Evolutionary conservation across 2,113 vertebrate genomes (phyloP), one percentile per base, ranked within the genome.

Genomic region (Tamias sibiricus): DNA sequence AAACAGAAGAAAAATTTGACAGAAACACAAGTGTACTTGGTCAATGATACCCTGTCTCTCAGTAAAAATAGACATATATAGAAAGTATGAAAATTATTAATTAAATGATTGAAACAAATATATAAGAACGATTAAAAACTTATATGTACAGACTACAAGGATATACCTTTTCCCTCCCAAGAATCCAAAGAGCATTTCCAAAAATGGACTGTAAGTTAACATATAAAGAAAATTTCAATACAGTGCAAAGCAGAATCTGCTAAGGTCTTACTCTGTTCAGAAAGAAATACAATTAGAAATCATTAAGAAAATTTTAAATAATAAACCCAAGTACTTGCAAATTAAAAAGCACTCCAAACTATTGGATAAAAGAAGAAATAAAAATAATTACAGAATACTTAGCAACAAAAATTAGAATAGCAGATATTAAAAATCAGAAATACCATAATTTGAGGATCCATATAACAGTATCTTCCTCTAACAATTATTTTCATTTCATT

Each of bases 301-400:
- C 42, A 87, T 88, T 91, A 96, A 66, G 64, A 64, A 95, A 88
- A 95, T 47, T 44, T 28, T 59, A 91, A 96, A 85, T 8, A 77
- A 76, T 59, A 82, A 90, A 93, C 44, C 35, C 16, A 62, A 95
- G 26, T 42, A 83, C 16, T 20, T 87, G 28, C 54, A 92, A 90
- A 79, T 69, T 79, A 47, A 75, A 91, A 88, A 94, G 62, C 19
- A 66, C 32, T 57, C 37, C 10, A 69, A 95, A 80, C 17, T 64
- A 22, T 17, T 90, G 12, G 37, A 54, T 79, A 79, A 84, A 72
- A 81, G 28, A 74, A 66, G 17, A 91, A 52, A 40, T 69, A 6
- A 80, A 83, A 84, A 37, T 40, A 87, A 90, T 72, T 81, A 62
- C 26, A 92, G 22, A 87, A 87, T 79, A 87, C 35, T 87, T 54